These are phyloP conservation scores for Scelioninae gen. 1 DNA, from an alignment of 2,888 invertebrate genomes.

Conservation along the genomic window DNA sequence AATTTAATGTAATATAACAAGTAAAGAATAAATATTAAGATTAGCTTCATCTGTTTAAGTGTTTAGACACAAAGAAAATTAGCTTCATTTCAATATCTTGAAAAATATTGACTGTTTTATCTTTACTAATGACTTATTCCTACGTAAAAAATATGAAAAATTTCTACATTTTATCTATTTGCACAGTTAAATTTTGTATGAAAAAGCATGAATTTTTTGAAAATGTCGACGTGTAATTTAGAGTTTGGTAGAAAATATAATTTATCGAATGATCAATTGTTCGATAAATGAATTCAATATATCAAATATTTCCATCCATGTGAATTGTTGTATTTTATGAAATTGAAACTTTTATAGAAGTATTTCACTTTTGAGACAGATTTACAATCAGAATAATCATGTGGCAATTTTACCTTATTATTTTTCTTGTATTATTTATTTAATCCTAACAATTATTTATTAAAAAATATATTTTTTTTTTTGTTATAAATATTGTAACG, in stretches of 20 bases:
- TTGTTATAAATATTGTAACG: too few relatives aligned
- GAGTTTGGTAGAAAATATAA: neutral
- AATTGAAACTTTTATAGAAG: constrained; percentile 40
- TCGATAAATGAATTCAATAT: constrained; percentile 16
- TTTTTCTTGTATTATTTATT: neutral
- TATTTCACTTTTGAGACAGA: constrained; percentile 47
- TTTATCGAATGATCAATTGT: constrained; percentile 9
- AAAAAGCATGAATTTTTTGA: constrained; percentile 63
- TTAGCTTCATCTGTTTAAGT: too few relatives aligned
- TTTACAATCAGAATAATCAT: constrained; percentile 46
- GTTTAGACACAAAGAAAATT: too few relatives aligned
- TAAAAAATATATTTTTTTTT: too few relatives aligned
- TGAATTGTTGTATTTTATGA: constrained; percentile 12
- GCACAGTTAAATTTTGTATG: constrained; percentile 28
- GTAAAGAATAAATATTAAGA: too few relatives aligned
- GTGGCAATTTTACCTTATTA: constrained; percentile 15
- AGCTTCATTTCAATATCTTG: too few relatives aligned
- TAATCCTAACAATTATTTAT: too few relatives aligned
- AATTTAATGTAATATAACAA: too few relatives aligned
- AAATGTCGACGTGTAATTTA: neutral
- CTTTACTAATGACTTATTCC: constrained; percentile 19
- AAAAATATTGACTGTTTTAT: neutral
- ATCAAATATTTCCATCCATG: constrained; percentile 40
- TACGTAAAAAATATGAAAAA: constrained; percentile 4
- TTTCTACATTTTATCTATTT: constrained; percentile 23